Percentiles rank a stretch among this genome's conserved stretches.
Evolutionary conservation across 2,797 vertebrate genomes (phyloP).

Genomic region (Oryzias sinensis): DNA sequence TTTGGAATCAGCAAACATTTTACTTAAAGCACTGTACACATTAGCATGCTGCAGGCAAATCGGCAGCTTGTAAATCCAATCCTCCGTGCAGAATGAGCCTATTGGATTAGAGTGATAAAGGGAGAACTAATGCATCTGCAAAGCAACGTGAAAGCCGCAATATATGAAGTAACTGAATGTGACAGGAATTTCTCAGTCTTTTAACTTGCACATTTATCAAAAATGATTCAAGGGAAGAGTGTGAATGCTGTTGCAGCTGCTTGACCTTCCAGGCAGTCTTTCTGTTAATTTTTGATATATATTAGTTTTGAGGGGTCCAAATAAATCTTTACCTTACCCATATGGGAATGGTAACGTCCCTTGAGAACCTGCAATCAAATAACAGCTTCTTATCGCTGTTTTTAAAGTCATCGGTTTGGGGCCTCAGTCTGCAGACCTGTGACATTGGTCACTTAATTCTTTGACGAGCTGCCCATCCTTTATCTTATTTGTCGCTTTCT

Average conservation of each 20-base stretch:
- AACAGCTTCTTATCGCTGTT: constrained; percentile 22
- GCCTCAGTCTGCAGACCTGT: constrained; percentile 9
- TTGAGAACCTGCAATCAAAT: constrained; percentile 44
- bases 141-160: constrained; percentile 35
- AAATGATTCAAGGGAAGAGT: constrained; percentile 37
- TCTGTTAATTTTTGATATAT: constrained; percentile 34
- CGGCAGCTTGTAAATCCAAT: constrained; percentile 59
- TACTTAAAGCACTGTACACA: constrained; percentile 42
- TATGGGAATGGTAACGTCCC: constrained; percentile 35
- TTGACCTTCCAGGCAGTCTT: constrained; percentile 23
- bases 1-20: constrained; percentile 32
- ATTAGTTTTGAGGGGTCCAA: constrained; percentile 34
- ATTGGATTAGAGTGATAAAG: constrained; percentile 69
- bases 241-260: constrained; percentile 36
- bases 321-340: constrained; percentile 29
- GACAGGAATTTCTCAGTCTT: constrained; percentile 60
- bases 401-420: constrained; percentile 38
- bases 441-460: constrained; percentile 37
- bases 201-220: constrained; percentile 55
- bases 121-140: constrained; percentile 56
- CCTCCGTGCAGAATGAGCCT: constrained; percentile 50
- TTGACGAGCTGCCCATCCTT: constrained; percentile 42
- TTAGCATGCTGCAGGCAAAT: constrained; percentile 65
- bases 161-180: constrained; percentile 55
- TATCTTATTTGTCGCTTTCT: constrained; percentile 36